Base-by-base conservation (phyloP, 1,140 invertebrate genomes). In the Papilio polytes region DNA sequence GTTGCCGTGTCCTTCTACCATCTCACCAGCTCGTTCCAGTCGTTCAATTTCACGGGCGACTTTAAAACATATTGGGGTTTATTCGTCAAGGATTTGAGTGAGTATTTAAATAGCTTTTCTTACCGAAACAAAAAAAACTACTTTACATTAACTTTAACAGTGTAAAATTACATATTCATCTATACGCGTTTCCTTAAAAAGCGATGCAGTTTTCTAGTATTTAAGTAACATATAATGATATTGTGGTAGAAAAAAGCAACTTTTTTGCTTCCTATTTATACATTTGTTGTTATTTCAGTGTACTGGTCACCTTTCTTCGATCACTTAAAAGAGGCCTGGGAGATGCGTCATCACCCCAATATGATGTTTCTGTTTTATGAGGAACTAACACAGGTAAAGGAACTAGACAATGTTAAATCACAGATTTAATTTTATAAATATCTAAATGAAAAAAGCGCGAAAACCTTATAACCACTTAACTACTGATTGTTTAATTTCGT, bases 1-100 rank as follows among this genome's bases (percentile, higher is more conserved):
- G 97, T 98, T 1, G 97, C 96, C 3, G 97, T 98, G 0, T 98
- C 98, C 0, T 98, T 96, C 90, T 98, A 97, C 88, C 96, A 98
- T 90, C 96, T 98, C 59, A 97, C 97, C 89, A 95, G 96, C 85
- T 92, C 96, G 3, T 95, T 97, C 63, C 96, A 95, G 80, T 96
- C 97, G 0, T 96, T 96, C 84, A 96, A 96, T 26, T 97, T 96
- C 85, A 83, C 91, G 1, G 96, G 97, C 3, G 96, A 97, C 83
- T 98, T 98, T 86, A 90, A 96, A 76, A 95, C 95, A 78, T 98
- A 97, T 90, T 97, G 97, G 96, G 92, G 97, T 46, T 96, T 96
- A 83, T 98, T 98, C 89, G 89, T 97, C 80, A 95, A 96, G 22
- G 96, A 97, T 91, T 94, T 97, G 88, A 95, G 97, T 97, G 92